Conservation (phyloP, 2,797 vertebrate genomes). For the Pelochelys cantorii region DNA sequence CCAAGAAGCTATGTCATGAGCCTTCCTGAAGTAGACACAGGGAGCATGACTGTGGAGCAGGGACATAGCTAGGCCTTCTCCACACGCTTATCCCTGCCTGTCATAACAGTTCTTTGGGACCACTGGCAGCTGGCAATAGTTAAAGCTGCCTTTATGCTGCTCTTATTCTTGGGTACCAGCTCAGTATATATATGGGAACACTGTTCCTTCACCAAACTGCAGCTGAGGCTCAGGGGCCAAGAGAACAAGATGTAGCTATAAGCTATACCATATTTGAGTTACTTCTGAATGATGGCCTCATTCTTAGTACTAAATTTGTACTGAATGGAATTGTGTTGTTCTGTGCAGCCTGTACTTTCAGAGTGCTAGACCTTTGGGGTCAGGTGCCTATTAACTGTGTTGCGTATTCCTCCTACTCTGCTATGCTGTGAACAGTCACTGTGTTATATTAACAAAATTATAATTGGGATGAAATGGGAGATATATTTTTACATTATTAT, state of each 20-base stretch:
- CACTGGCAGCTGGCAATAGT: background rate
- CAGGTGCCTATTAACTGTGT: background rate
- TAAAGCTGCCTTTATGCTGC: background rate
- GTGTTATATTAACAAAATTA: constrained; percentile 14
- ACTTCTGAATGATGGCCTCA: background rate
- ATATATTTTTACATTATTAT: background rate
- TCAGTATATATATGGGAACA: background rate
- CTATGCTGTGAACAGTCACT: background rate
- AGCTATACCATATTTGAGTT: background rate
- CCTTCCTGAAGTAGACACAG: background rate
- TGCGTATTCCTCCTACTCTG: background rate
- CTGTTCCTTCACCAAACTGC: background rate
- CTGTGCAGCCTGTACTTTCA: background rate
- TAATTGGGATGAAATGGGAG: background rate
- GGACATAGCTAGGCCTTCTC: background rate
- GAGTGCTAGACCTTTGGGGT: background rate
- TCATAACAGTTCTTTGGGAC: background rate
- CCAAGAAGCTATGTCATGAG: background rate
- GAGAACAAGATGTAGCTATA: background rate
- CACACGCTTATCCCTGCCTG: background rate
- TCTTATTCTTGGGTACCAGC: background rate
- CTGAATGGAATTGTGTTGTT: rapidly evolving
- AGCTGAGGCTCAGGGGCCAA: background rate
- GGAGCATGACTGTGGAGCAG: background rate
- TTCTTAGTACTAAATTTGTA: background rate